These are phyloP conservation scores for Phaenicophaeus curvirostris DNA, from an alignment of 2,797 vertebrate genomes.

Conservation along the genomic window DNA sequence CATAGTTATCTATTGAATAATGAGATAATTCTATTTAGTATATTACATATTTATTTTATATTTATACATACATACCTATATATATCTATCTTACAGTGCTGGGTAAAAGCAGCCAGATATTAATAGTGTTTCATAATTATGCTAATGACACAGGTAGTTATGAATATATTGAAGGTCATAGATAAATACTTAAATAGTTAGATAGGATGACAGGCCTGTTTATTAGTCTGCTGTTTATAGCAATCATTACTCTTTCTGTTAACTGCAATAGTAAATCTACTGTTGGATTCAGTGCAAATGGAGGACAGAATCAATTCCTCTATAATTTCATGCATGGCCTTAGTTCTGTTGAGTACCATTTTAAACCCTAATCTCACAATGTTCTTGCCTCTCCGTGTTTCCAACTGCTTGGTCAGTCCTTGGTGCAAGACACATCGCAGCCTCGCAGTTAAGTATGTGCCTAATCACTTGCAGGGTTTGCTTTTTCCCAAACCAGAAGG, in stretches of 20 bases:
- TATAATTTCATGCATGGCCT: not conserved
- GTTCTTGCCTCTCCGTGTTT: not conserved
- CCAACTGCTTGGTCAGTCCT: not conserved
- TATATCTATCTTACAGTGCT: not conserved
- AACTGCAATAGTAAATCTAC: not conserved
- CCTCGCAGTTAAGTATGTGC: not conserved
- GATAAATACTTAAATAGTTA: not conserved
- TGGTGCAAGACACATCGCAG: not conserved
- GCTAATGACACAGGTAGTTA: not conserved
- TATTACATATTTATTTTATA: not conserved
- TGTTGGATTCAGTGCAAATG: not conserved
- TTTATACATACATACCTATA: not conserved
- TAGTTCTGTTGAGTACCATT: not conserved
- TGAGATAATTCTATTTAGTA: not conserved
- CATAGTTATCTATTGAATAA: not conserved
- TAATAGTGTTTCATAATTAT: not conserved
- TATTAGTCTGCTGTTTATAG: not conserved
- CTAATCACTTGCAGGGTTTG: not conserved
- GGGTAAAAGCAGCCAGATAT: not conserved
- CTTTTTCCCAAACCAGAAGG: not conserved
- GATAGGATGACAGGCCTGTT: not conserved
- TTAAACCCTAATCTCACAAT: not conserved
- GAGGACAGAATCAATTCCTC: not conserved
- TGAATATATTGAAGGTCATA: not conserved
- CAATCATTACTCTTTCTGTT: not conserved